Evolutionary conservation across 2,888 invertebrate species (phyloP).

Genomic region (Apodemia zela): DNA sequence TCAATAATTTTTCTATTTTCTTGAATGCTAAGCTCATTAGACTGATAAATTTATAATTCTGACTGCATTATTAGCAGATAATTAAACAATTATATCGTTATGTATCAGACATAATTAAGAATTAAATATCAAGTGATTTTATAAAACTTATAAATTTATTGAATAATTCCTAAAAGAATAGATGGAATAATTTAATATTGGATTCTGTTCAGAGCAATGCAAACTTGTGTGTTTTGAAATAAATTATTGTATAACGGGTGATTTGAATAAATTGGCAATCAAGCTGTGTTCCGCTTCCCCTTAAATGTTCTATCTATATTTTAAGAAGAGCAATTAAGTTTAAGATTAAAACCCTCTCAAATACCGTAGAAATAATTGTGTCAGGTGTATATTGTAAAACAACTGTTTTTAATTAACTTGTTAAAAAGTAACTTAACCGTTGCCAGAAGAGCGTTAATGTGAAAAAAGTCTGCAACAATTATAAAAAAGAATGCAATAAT

Average conservation of each 20-base stretch:
- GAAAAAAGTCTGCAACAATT: background rate
- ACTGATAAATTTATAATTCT: no score
- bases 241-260: slow-evolving; percentile 37
- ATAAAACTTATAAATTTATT: no score
- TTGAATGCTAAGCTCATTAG: no score
- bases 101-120: no score
- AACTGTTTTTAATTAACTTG: background rate
- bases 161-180: no score
- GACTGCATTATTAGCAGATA: no score
- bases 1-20: no score
- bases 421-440: background rate
- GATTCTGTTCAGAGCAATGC: background rate
- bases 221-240: slow-evolving; percentile 21
- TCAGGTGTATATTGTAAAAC: background rate
- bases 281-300: slow-evolving; percentile 27
- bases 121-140: no score
- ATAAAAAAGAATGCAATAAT: background rate
- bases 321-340: slow-evolving; percentile 20
- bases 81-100: no score
- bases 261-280: slow-evolving; percentile 65
- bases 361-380: background rate
- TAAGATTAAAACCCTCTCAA: slow-evolving; percentile 3
- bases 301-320: slow-evolving; percentile 18
- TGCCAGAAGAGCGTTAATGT: background rate
- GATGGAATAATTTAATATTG: background rate